Evolutionary conservation across 2,797 vertebrate species (phyloP).

Genomic region (Triplophysa bombifrons): DNA sequence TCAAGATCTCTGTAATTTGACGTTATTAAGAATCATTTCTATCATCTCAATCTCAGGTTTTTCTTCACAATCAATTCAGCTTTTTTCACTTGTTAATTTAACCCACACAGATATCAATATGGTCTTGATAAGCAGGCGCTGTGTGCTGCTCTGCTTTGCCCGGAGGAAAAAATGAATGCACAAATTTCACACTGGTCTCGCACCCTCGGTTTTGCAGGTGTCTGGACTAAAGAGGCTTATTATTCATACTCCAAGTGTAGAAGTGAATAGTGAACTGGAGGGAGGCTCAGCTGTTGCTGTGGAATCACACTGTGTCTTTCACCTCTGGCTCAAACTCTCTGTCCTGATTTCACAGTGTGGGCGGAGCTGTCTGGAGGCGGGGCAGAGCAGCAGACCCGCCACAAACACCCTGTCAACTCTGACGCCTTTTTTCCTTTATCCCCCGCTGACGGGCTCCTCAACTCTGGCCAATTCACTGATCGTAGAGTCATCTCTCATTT

Average conservation of each 20-base stretch:
- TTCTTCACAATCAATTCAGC: no score
- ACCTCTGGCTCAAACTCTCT: constrained; percentile 38
- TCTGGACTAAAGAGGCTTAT: constrained; percentile 39
- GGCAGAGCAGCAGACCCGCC: not conserved
- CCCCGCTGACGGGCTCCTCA: not conserved
- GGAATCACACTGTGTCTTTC: constrained; percentile 41
- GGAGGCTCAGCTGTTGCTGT: constrained; percentile 42
- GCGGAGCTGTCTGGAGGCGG: constrained; percentile 27
- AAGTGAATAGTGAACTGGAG: constrained; percentile 39
- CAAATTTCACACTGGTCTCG: constrained; percentile 45
- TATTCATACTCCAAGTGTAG: constrained; percentile 36
- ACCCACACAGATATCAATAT: constrained; percentile 3
- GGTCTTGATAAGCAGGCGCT: not conserved
- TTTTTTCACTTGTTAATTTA: not conserved
- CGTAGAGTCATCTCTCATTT: not conserved
- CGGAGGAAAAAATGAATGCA: constrained; percentile 1
- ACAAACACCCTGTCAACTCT: not conserved
- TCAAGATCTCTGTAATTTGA: no score
- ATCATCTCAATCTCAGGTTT: no score
- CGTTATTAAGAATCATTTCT: no score
- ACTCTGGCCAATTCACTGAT: not conserved
- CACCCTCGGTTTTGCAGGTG: constrained; percentile 53
- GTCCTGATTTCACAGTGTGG: constrained; percentile 22
- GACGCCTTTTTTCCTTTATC: not conserved
- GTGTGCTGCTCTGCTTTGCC: constrained; percentile 6